Base-by-base conservation (phyloP, 2,888 invertebrate species). In the Epirrhoe tristata region DNA sequence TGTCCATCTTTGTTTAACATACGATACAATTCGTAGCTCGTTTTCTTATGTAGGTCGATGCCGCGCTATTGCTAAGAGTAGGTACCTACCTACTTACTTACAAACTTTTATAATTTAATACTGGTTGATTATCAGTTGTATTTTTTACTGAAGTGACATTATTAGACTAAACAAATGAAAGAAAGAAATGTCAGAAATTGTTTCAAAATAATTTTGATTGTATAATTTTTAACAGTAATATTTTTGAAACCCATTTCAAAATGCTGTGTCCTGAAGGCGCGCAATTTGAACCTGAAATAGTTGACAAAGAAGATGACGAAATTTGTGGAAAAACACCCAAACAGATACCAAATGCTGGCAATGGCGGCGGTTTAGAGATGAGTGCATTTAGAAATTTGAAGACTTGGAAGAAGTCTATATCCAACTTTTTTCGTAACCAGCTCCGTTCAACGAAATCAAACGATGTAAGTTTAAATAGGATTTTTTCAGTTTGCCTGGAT, bases 361-460 rank as follows among this genome's bases (percentile, higher is more conserved):
- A 83, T 59, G 80, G 78, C 58, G 81, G 80, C 67, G 83, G 77
- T 74, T 67, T 86, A 72, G 92, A 91, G 74, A 75, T 91, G 70
- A 82, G 81, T 73, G 86, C 90, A 24, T 91, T 81, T 58, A 93
- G 85, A 83, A 85, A 84, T 76, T 86, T 88, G 12, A 93, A 87
- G 73, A 89, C 86, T 58, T 93, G 93, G 93, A 93, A 91, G 75
- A 93, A 91, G 74, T 91, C 93, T 43, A 84, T 93, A 59, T 81
- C 91, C 2, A 91, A 88, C 76, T 93, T 93, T 77, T 93, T 93
- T 80, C 86, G 91, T 53, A 86, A 88, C 74, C 91, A 90, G 74
- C 80, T 88, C 63, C 88, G 92, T 55, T 87, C 92, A 57, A 88
- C 91, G 4, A 92, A 87, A 80, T 93, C 93, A 24, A 91, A 89